A percentile compares a stretch with the other conserved stretches of the same genome.
phyloP scores from a whole-genome alignment of 2,888 invertebrate genomes.

The Drosophila diplacantha region DNA sequence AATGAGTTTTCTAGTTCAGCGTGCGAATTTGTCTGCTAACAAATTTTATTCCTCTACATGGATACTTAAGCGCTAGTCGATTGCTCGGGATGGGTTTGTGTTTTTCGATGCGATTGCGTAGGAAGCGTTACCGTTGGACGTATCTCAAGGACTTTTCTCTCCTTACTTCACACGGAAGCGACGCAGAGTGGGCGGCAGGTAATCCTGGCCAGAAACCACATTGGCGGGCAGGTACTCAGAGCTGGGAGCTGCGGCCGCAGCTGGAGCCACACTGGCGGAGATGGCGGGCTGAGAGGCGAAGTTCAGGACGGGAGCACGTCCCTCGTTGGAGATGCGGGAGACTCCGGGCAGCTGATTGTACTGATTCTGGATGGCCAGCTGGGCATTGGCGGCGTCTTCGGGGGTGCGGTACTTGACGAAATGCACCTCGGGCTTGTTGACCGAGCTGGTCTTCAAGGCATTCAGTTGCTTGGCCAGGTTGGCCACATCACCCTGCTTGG shows the following conservation, averaged over 20 bases:
- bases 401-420: slow-evolving; percentile 75
- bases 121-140: slow-evolving; percentile 53
- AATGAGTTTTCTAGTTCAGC: slow-evolving; percentile 37
- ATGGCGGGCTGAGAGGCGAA: slow-evolving; percentile 56
- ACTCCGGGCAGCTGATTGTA: slow-evolving; percentile 72
- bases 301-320: slow-evolving; percentile 71
- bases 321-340: slow-evolving; percentile 70
- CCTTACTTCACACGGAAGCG: slow-evolving; percentile 65
- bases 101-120: slow-evolving; percentile 37
- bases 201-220: slow-evolving; percentile 23
- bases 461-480: slow-evolving; percentile 70
- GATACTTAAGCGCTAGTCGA: slow-evolving; percentile 52
- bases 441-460: slow-evolving; percentile 53
- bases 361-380: slow-evolving; percentile 73
- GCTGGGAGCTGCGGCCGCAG: slow-evolving; percentile 30
- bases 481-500: slow-evolving; percentile 70
- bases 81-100: slow-evolving; percentile 41
- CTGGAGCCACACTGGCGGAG: slow-evolving; percentile 6
- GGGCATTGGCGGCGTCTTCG: slow-evolving; percentile 74
- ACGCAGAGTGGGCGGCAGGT: slow-evolving; percentile 56
- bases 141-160: background rate
- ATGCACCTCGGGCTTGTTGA: slow-evolving; percentile 74
- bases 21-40: slow-evolving; percentile 41
- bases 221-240: slow-evolving; percentile 45
- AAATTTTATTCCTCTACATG: slow-evolving; percentile 57